Percentiles rank a stretch among this genome's conserved stretches.
Conservation (phyloP, 2,888 invertebrate genomes). For the Caenorhabditis sp. region DNA sequence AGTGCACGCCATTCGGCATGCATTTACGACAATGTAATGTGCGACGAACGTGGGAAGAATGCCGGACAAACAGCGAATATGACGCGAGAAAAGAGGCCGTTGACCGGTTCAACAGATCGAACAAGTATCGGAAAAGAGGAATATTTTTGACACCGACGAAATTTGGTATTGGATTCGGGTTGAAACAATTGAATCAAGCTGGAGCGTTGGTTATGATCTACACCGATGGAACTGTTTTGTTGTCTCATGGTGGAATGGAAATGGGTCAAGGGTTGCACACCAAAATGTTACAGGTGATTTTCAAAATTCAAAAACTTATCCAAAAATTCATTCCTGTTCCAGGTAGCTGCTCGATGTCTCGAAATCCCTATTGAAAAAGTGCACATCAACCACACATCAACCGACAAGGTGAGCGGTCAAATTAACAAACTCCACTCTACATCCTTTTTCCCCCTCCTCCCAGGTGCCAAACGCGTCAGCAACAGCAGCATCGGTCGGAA, state of each 20-base stretch:
- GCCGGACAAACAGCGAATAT: conserved; percentile 67
- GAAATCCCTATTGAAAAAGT: conserved; percentile 59
- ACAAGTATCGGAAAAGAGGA: conserved; percentile 63
- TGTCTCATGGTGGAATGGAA: conserved; percentile 88
- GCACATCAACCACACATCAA: conserved; percentile 80
- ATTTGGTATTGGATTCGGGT: conserved; percentile 70
- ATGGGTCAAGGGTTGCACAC: conserved; percentile 97
- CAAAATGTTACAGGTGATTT: conserved; percentile 83
- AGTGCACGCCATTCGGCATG: conserved; percentile 82
- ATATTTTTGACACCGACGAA: conserved; percentile 67
- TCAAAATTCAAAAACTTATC: not conserved
- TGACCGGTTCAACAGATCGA: conserved; percentile 69
- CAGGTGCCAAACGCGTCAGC: conserved; percentile 84
- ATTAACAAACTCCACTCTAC: not conserved
- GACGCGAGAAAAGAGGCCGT: conserved; percentile 61
- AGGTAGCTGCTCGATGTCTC: conserved; percentile 64
- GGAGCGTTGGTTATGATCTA: conserved; percentile 89
- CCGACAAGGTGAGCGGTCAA: conserved; percentile 78
- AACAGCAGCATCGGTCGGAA: conserved; percentile 86
- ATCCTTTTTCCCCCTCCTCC: not conserved
- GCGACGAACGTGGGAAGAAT: conserved; percentile 70
- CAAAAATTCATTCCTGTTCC: conserved; percentile 1
- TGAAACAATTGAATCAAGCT: conserved; percentile 71
- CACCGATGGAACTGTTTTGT: conserved; percentile 80
- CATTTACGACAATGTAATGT: conserved; percentile 78